A percentile compares a stretch with the other conserved stretches of the same genome.
These are phyloP conservation scores for Tubulanus polymorphus DNA, from an alignment of 2,888 invertebrate genomes.

Conservation along the genomic window DNA sequence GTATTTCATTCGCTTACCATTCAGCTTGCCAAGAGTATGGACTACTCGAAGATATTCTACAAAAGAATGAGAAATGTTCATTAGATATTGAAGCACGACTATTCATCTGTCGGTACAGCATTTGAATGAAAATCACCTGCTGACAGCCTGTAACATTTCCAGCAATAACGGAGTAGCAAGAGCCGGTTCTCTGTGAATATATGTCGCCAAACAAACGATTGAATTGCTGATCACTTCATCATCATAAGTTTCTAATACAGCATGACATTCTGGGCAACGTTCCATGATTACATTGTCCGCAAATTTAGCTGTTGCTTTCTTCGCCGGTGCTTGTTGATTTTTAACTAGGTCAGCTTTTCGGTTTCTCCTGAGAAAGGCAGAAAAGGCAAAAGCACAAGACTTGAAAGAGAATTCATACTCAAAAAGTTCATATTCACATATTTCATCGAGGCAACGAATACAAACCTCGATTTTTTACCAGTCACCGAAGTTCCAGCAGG, in stretches of 20 bases:
- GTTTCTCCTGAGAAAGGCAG: constrained; percentile 26
- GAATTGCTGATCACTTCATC: constrained; percentile 95
- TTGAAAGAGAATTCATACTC: too few species aligned
- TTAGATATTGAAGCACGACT: not conserved
- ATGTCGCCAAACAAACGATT: constrained; percentile 89
- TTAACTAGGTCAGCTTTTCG: constrained; percentile 39
- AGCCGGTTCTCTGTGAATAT: constrained; percentile 91
- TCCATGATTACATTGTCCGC: constrained; percentile 46
- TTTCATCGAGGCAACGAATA: too few species aligned
- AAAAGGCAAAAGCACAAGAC: not conserved
- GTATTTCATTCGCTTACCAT: constrained; percentile 27
- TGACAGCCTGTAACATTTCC: constrained; percentile 81
- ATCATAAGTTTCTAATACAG: constrained; percentile 68
- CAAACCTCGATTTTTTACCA: too few species aligned
- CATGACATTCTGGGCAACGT: constrained; percentile 83
- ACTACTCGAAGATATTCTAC: constrained; percentile 47
- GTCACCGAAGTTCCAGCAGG: too few species aligned
- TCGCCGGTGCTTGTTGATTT: constrained; percentile 17
- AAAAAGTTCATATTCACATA: too few species aligned
- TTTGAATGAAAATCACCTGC: constrained; percentile 68
- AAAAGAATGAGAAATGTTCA: constrained; percentile 11
- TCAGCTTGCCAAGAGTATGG: constrained; percentile 52
- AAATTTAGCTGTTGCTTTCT: constrained; percentile 29
- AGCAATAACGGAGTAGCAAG: constrained; percentile 88
- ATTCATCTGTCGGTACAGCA: too few species aligned